These are phyloP conservation scores for Alethe castanea DNA, from an alignment of 2,113 vertebrate species.

Conservation along the genomic window DNA sequence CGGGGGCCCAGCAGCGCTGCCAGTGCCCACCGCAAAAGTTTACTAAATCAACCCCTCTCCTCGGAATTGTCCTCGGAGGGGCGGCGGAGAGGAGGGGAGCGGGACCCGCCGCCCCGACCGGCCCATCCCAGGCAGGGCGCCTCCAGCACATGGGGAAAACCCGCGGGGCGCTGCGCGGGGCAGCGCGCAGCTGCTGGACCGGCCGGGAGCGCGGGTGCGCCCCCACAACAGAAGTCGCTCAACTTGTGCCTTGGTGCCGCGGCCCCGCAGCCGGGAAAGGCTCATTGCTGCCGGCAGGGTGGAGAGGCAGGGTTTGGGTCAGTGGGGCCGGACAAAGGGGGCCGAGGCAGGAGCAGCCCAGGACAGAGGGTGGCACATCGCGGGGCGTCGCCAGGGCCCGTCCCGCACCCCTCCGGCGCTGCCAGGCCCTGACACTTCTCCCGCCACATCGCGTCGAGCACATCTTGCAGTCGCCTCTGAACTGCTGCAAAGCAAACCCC, in stretches of 20 bases:
- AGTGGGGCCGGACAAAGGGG: not conserved
- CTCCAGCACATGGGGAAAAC: not conserved
- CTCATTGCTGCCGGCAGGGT: fast-evolving
- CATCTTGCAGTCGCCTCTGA: not conserved
- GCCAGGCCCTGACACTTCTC: not conserved
- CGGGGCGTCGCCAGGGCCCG: not conserved
- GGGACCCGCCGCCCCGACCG: not conserved
- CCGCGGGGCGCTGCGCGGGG: not conserved
- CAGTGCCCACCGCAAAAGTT: conserved; percentile 1
- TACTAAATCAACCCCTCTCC: not conserved
- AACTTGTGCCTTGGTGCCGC: not conserved
- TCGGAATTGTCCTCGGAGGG: not conserved
- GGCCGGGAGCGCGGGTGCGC: not conserved
- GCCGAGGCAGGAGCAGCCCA: not conserved
- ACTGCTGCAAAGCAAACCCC: not conserved
- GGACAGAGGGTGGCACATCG: not conserved
- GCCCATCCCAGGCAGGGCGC: not conserved
- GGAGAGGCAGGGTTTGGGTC: not conserved
- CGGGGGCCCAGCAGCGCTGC: conserved; percentile 49
- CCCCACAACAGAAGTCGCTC: not conserved
- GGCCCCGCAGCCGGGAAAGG: not conserved
- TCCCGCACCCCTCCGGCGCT: not conserved
- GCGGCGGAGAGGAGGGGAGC: not conserved
- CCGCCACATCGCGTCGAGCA: not conserved
- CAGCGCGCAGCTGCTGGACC: not conserved